These are phyloP conservation scores for Hephaestus fuliginosus DNA, from an alignment of 2,797 vertebrate genomes.

Conservation along the genomic window DNA sequence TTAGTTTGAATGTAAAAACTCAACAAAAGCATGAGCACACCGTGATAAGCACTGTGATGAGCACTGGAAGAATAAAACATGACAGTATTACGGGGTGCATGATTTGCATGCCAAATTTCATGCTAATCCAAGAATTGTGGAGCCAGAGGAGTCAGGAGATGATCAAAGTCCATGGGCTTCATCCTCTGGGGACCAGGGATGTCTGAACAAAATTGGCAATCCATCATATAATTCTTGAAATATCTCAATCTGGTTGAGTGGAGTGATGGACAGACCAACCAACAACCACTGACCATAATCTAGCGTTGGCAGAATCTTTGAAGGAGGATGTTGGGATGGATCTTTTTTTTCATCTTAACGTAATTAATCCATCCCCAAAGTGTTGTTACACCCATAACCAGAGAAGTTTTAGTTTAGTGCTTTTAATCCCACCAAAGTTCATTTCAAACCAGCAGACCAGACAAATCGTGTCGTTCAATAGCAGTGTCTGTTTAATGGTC, in stretches of 20 bases:
- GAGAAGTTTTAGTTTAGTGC: not conserved
- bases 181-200: not conserved
- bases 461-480: not conserved
- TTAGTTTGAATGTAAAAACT: not conserved
- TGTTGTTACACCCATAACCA: not conserved
- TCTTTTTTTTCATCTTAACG: not conserved
- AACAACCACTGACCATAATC: not conserved
- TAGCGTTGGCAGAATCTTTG: not conserved
- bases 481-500: not conserved
- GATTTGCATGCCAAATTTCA: not conserved
- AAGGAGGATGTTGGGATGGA: not conserved
- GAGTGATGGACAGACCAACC: not conserved
- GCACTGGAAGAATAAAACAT: no score
- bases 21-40: not conserved
- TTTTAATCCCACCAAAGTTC: not conserved
- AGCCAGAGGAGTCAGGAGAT: not conserved
- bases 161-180: not conserved
- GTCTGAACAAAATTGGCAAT: not conserved
- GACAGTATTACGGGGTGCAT: not conserved
- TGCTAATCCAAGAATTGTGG: not conserved
- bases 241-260: not conserved
- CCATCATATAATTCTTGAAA: not conserved
- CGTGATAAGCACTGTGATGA: no score
- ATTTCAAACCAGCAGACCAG: constrained; percentile 1
- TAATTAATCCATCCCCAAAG: not conserved